Base-by-base conservation (phyloP, 2,113 vertebrate genomes). In the Brienomyrus longianalis region DNA sequence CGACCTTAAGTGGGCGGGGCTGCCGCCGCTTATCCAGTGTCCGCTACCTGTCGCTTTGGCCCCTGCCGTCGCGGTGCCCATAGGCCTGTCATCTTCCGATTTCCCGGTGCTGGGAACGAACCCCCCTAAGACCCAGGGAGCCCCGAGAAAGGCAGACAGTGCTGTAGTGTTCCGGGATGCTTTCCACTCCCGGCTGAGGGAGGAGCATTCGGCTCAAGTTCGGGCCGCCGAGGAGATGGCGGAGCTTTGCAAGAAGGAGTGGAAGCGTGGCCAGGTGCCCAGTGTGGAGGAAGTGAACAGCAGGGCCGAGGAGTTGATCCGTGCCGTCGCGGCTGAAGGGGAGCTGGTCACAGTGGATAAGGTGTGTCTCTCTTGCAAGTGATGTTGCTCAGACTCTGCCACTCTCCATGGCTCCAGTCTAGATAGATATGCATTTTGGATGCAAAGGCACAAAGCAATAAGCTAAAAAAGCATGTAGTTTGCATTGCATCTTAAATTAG, bases 331-430 rank as follows among this genome's bases (percentile, higher is more conserved):
- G 8, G 17, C 92, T 1, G 94, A 95, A 5, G 95, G 96, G 92
- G 95, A 96, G 45, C 91, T 94, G 43, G 96, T 96, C 89, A 96
- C 95, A 23, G 50, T 87, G 27, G 93, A 95, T 3, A 94, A 93
- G 95, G 96, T 96, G 6, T 90, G 91, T 50, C 39, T 6, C 52
- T 31, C 52, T 39, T 2, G 19, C 35, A 23, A 13, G 35, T 52
- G 54, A 39, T 59, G 45, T 17, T 5, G 3, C n/a, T 11, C n/a
- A 0, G 59, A 66, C 56, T 21, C 7, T 23, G 7, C 23, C 23
- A n/a, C 23, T 62, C 21, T n/a, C 23, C 7, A n/a, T 11, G 56
- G 56, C 56, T 50, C 88, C 13, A 27, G 0, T 91, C 31, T 88
- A 96, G 95, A 94, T 96, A 56, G 89, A 74, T 74, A 11, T n/a